phyloP scores from a whole-genome alignment of 2,797 vertebrate species.

The Poeciliopsis infans region DNA sequence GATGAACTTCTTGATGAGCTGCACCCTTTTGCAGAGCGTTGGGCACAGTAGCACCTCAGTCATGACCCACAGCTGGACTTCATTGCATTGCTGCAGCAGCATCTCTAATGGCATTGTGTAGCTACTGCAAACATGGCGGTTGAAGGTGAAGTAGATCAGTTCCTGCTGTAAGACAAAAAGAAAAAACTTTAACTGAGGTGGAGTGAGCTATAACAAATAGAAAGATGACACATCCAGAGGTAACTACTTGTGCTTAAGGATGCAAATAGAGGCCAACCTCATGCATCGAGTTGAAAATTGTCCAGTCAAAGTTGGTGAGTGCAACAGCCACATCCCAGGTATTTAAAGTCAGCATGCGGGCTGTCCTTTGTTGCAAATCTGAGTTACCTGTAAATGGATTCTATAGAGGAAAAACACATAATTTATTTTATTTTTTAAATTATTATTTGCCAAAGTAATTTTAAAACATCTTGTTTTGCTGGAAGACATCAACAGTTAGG shows the following conservation, averaged over 20 bases:
- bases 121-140: slow-evolving; percentile 84
- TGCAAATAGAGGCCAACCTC: slow-evolving; percentile 80
- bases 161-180: slow-evolving; percentile 87
- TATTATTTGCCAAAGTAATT: background rate
- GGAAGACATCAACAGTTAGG: background rate
- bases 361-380: slow-evolving; percentile 87
- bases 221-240: background rate
- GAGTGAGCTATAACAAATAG: background rate
- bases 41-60: slow-evolving; percentile 93
- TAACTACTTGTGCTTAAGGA: no score
- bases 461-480: background rate
- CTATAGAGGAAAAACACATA: slow-evolving; percentile 73
- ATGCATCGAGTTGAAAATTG: slow-evolving; percentile 90
- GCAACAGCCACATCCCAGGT: slow-evolving; percentile 95
- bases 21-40: slow-evolving; percentile 92
- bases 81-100: slow-evolving; percentile 93
- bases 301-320: slow-evolving; percentile 94
- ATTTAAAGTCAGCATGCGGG: slow-evolving; percentile 92
- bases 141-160: slow-evolving; percentile 94
- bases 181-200: background rate
- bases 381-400: slow-evolving; percentile 88
- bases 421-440: background rate
- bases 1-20: slow-evolving; percentile 98
- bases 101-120: slow-evolving; percentile 89
- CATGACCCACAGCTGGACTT: slow-evolving; percentile 97